A percentile compares a stretch with the other conserved stretches of the same genome.
These are phyloP conservation scores for Fistularia tabacaria DNA, from an alignment of 2,797 vertebrate species.

Conservation along the genomic window DNA sequence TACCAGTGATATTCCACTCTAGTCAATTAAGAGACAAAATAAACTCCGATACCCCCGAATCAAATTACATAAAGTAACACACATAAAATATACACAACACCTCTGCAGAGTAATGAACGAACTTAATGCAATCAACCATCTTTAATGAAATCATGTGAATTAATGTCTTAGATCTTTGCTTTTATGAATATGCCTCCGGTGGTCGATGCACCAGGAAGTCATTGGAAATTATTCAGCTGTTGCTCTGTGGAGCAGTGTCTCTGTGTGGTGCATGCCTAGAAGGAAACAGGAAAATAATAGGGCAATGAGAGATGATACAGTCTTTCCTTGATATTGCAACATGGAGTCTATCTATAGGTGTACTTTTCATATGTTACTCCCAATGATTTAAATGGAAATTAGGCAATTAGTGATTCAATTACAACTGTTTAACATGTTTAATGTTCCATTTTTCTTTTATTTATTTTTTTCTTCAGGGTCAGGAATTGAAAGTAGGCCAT, in stretches of 20 bases:
- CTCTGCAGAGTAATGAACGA: slow-evolving; percentile 41
- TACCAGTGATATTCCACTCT: slow-evolving; percentile 24
- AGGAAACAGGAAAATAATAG: slow-evolving; percentile 63
- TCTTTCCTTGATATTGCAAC: slow-evolving; percentile 65
- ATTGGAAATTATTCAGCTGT: slow-evolving; percentile 65
- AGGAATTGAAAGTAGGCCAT: slow-evolving; percentile 26
- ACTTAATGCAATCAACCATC: slow-evolving; percentile 66
- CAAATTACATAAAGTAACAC: slow-evolving; percentile 50
- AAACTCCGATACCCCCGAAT: slow-evolving; percentile 61
- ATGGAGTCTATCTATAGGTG: slow-evolving; percentile 27
- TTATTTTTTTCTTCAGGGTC: slow-evolving; percentile 6
- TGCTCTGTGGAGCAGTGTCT: slow-evolving; percentile 59
- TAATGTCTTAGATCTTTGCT: slow-evolving; percentile 72
- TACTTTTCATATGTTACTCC: slow-evolving; percentile 44
- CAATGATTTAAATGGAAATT: slow-evolving; percentile 45
- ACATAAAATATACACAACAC: slow-evolving; percentile 29
- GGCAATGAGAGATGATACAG: slow-evolving; percentile 66
- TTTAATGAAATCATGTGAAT: slow-evolving; percentile 73
- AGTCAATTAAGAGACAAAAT: slow-evolving; percentile 67
- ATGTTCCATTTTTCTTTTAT: slow-evolving; percentile 1
- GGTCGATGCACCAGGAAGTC: slow-evolving; percentile 64
- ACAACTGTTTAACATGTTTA: slow-evolving; percentile 25
- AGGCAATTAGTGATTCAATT: slow-evolving; percentile 45
- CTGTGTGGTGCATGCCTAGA: slow-evolving; percentile 64
- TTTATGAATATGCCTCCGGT: slow-evolving; percentile 71